Base-by-base conservation (phyloP, 2,113 vertebrate species). In the Plecotus auritus region DNA sequence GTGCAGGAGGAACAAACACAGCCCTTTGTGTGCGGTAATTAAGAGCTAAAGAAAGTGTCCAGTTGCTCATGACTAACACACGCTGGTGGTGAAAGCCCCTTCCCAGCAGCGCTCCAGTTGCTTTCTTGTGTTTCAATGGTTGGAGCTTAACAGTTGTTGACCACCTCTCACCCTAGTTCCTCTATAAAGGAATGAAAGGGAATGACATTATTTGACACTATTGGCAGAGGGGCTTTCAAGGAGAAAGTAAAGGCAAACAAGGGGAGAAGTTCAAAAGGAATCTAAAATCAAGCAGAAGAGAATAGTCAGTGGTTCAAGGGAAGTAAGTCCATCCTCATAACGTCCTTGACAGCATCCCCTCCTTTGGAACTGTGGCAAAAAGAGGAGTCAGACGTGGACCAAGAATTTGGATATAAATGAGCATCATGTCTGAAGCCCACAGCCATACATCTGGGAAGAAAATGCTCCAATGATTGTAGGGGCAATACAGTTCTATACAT, bases 51-150 rank as follows among this genome's bases (percentile, higher is more conserved):
- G 83, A 12, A 49, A 95, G 93, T 81, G 69, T 84, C n/a, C 56
- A 18, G 22, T 95, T 4, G 54, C 37, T 91, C 69, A 23, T 66
- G 20, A 30, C 61, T 30, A 32, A 37, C 78, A 10, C 93, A 47
- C 1, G 77, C 5, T 64, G 9, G 0, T 8, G 81, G 12, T 77
- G 72, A 95, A 93, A 95, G 47, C 30, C 45, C 54, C 54, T 87
- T 90, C 72, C 7, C 3, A n/a, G 87, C 12, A n/a, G 45, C 3
- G 0, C 3, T 26, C 28, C 22, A 30, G 14, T 80, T 13, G 54
- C 85, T 96, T 96, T 93, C 86, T 95, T 89, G 77, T 30, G 9
- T 87, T 90, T 96, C 93, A 95, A 84, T 95, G 93, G 40, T 51
- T 32, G 22, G 54, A 70, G 40, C 67, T 66, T 37, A 61, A 67